Percentiles rank a stretch among this genome's conserved stretches.
These are phyloP conservation scores for Azemiops feae DNA, from an alignment of 2,113 vertebrate species.

Conservation along the genomic window DNA sequence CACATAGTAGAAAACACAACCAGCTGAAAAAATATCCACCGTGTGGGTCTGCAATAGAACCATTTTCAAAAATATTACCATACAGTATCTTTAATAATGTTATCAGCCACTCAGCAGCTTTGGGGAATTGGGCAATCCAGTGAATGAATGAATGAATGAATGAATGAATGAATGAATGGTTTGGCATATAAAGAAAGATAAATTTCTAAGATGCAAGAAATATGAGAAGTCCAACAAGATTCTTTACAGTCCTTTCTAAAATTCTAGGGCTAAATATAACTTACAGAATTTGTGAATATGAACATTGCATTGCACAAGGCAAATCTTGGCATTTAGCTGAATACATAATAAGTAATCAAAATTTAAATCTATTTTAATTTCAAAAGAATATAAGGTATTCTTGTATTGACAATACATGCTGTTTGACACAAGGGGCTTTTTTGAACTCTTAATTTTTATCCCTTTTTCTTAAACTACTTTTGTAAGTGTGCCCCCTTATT, in stretches of 20 bases:
- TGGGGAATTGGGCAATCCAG: background rate
- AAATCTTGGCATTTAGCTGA: background rate
- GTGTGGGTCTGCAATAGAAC: slow-evolving; percentile 83
- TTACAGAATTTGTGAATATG: background rate
- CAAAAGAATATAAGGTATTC: background rate
- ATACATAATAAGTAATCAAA: background rate
- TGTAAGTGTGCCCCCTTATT: background rate
- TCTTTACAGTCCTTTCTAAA: background rate
- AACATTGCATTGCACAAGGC: background rate
- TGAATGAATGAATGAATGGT: background rate
- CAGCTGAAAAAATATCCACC: slow-evolving; percentile 96
- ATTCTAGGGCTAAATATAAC: background rate
- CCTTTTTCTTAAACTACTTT: background rate
- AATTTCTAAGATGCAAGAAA: background rate
- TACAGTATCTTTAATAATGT: background rate
- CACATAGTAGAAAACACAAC: slow-evolving; percentile 96
- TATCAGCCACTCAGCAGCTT: background rate
- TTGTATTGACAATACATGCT: background rate
- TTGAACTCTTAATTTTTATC: background rate
- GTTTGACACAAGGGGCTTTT: background rate
- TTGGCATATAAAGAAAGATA: background rate
- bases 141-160: background rate
- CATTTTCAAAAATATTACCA: background rate
- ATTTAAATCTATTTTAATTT: background rate
- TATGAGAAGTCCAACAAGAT: background rate